Evolutionary conservation across 2,113 vertebrate species (phyloP).

Genomic region (Corythornis madagascariensis): DNA sequence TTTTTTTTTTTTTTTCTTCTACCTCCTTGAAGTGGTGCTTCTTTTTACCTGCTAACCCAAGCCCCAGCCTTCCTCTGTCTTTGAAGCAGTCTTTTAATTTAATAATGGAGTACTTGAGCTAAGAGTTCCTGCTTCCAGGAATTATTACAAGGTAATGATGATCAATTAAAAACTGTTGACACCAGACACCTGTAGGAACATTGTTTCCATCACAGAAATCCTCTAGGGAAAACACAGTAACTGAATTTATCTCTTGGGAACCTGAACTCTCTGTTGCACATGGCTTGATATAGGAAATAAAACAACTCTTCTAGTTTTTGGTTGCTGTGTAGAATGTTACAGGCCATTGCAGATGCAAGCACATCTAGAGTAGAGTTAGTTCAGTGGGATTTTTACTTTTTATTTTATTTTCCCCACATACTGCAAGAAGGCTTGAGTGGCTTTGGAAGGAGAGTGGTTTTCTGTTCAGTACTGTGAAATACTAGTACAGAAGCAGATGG

Average conservation of each 20-base stretch:
- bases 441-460: background rate
- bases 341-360: background rate
- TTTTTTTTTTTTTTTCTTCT: background rate
- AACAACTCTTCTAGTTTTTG: background rate
- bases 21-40: background rate
- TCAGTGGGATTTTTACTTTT: background rate
- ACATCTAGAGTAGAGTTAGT: background rate
- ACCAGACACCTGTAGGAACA: background rate
- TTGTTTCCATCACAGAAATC: background rate
- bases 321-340: background rate
- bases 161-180: slow-evolving; percentile 51
- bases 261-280: background rate
- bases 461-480: background rate
- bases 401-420: accelerated
- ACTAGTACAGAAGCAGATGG: background rate
- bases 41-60: slow-evolving; percentile 57
- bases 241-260: background rate
- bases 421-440: background rate
- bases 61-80: background rate
- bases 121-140: slow-evolving; percentile 2
- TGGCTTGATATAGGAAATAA: background rate
- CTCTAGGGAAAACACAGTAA: background rate
- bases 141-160: background rate
- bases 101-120: background rate
- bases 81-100: background rate